A percentile compares a stretch with the other conserved stretches of the same genome.
Evolutionary conservation across 2,797 vertebrate species (phyloP).

Genomic region (Sebastes taczanowskii): DNA sequence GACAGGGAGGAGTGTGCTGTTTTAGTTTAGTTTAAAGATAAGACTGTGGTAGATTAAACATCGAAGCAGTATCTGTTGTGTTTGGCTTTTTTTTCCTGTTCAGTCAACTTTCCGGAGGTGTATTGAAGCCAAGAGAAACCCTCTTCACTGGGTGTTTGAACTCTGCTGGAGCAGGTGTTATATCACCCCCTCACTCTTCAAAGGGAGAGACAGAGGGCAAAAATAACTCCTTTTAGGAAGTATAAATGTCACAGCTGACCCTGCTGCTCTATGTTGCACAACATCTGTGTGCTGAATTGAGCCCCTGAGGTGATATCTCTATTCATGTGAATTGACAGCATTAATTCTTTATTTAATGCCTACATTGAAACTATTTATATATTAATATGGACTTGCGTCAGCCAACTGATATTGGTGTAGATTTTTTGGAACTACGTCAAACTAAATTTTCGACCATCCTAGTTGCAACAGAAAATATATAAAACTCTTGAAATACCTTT

Average conservation of each 20-base stretch:
- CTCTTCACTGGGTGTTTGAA: constrained; percentile 20
- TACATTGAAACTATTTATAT: not conserved
- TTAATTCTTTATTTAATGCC: not conserved
- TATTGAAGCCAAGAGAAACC: constrained; percentile 8
- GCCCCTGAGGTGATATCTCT: not conserved
- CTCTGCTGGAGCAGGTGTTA: constrained; percentile 37
- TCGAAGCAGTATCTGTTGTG: not conserved
- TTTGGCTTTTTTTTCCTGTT: not conserved
- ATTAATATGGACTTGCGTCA: not conserved
- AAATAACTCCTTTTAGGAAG: constrained; percentile 25
- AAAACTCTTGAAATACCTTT: not conserved
- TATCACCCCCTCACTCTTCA: constrained; percentile 20
- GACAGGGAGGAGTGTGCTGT: not conserved
- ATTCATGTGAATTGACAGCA: not conserved
- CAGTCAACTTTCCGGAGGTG: not conserved
- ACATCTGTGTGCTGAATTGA: constrained; percentile 10
- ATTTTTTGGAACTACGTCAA: not conserved
- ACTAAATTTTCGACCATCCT: not conserved
- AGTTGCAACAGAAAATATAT: not conserved
- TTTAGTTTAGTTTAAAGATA: not conserved
- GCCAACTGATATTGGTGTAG: not conserved
- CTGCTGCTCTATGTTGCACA: constrained; percentile 25
- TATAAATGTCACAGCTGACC: constrained; percentile 32
- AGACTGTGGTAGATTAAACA: not conserved
- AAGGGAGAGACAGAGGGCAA: constrained; percentile 6